Percentiles rank a stretch among this genome's conserved stretches.
These are phyloP conservation scores for Scomber scombrus DNA, from an alignment of 2,113 vertebrate genomes.

Conservation along the genomic window DNA sequence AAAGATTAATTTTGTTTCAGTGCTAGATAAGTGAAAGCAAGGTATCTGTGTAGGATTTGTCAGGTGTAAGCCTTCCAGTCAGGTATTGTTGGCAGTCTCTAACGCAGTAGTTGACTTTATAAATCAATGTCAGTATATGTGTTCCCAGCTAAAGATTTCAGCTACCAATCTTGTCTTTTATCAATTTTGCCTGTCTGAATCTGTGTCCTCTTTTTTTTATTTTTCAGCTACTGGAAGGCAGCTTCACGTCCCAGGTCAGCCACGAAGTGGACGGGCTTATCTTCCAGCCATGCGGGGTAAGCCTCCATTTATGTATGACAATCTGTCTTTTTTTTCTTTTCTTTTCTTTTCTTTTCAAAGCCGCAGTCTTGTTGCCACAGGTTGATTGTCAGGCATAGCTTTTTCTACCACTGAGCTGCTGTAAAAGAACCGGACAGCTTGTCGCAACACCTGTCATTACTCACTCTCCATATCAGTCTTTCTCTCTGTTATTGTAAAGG, in stretches of 20 bases:
- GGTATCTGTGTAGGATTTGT: conserved; percentile 19
- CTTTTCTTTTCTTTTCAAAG: conserved; percentile 43
- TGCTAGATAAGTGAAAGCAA: conserved; percentile 28
- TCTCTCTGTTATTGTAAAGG: conserved; percentile 49
- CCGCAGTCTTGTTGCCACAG: conserved; percentile 14
- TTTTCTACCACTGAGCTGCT: conserved; percentile 21
- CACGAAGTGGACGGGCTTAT: conserved; percentile 98
- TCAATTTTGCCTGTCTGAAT: conserved; percentile 36
- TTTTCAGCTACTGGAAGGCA: conserved; percentile 95
- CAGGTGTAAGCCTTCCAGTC: not conserved
- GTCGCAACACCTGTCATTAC: conserved; percentile 52
- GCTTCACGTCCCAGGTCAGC: conserved; percentile 97
- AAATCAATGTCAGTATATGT: conserved; percentile 42
- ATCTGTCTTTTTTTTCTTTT: conserved; percentile 43
- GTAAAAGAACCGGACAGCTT: conserved; percentile 47
- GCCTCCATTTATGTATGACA: conserved; percentile 66
- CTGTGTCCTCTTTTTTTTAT: conserved; percentile 14
- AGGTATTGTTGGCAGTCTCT: conserved; percentile 12
- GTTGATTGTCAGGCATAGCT: conserved; percentile 41
- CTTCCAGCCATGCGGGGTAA: conserved; percentile 98
- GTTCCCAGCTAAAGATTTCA: conserved; percentile 14
- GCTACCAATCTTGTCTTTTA: conserved; percentile 20
- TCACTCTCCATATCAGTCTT: conserved; percentile 38
- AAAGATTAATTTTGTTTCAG: conserved; percentile 43
- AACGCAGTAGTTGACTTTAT: conserved; percentile 13